Evolutionary conservation across 2,113 vertebrate species (phyloP).

Genomic region (Steatornis caripensis): DNA sequence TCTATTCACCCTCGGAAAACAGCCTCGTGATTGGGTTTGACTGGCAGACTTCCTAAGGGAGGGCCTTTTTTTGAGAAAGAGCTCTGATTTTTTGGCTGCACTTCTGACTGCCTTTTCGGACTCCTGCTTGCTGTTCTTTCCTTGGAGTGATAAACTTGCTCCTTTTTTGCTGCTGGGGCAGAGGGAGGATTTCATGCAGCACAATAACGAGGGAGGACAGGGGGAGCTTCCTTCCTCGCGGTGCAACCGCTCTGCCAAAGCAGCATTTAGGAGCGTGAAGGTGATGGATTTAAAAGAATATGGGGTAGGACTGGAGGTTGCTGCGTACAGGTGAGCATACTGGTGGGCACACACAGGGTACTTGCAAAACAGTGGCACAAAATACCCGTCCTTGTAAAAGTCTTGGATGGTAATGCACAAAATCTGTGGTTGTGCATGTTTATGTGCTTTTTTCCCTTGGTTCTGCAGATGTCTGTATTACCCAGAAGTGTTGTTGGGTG

Average conservation of each 20-base stretch:
- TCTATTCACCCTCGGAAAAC: slow-evolving; percentile 61
- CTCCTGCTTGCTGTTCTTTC: slow-evolving; percentile 21
- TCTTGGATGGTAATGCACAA: neutral
- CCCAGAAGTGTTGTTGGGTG: neutral
- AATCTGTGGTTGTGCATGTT: neutral
- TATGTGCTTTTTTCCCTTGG: neutral
- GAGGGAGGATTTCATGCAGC: neutral
- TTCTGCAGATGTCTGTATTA: neutral
- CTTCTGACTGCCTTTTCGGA: slow-evolving; percentile 40
- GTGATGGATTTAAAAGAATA: slow-evolving; percentile 17
- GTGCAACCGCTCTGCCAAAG: neutral
- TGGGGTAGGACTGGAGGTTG: neutral
- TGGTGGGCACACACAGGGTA: accelerated
- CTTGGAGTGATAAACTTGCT: neutral
- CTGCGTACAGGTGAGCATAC: neutral
- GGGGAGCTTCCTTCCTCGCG: neutral
- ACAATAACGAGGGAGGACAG: neutral
- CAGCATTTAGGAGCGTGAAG: neutral
- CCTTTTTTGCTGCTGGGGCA: neutral
- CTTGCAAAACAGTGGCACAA: neutral
- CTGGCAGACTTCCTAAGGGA: slow-evolving; percentile 54
- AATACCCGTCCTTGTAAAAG: neutral
- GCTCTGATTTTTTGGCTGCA: slow-evolving; percentile 54
- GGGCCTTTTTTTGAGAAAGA: slow-evolving; percentile 36
- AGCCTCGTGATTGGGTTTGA: slow-evolving; percentile 53